Percentiles rank a stretch among this genome's conserved stretches.
Evolutionary conservation across 2,888 invertebrate species (phyloP).

Genomic region (Leucozona laternaria): DNA sequence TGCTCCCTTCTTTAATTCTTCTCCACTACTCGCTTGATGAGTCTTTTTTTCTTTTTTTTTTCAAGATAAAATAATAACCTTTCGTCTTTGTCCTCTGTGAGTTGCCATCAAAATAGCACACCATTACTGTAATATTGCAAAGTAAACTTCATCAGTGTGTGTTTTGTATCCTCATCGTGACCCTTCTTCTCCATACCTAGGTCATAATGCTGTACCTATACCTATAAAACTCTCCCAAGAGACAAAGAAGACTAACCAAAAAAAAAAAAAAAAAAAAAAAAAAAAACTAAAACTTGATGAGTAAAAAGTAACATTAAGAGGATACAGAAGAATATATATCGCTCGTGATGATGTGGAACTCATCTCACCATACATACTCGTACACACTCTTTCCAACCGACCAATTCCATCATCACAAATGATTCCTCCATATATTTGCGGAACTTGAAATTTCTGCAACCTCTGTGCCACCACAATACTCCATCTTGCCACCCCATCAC

Average conservation of each 20-base stretch:
- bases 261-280: not conserved
- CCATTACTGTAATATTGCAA: slow-evolving; percentile 14
- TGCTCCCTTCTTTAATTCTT: not conserved
- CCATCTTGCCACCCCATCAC: slow-evolving; percentile 7
- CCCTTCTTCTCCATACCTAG: not conserved
- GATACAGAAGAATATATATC: slow-evolving; percentile 30
- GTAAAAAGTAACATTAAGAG: slow-evolving; percentile 49
- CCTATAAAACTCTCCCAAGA: not conserved
- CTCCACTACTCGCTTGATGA: not conserved
- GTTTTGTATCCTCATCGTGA: not conserved
- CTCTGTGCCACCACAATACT: slow-evolving; percentile 35
- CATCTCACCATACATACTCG: not conserved
- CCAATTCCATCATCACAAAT: slow-evolving; percentile 57
- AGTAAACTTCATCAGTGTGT: slow-evolving; percentile 20
- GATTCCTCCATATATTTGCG: slow-evolving; percentile 63
- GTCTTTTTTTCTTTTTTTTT: slow-evolving; percentile 23
- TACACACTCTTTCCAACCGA: not conserved
- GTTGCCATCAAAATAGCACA: slow-evolving; percentile 6
- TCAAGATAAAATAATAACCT: slow-evolving; percentile 53
- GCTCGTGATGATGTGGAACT: slow-evolving; percentile 6
- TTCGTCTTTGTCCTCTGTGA: slow-evolving; percentile 40
- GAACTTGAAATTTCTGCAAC: slow-evolving; percentile 53
- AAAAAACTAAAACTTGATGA: slow-evolving; percentile 35
- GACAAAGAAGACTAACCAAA: slow-evolving; percentile 1
- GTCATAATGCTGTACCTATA: not conserved